phyloP scores from a whole-genome alignment of 2,797 vertebrate genomes.

The Uromys caudimaculatus region DNA sequence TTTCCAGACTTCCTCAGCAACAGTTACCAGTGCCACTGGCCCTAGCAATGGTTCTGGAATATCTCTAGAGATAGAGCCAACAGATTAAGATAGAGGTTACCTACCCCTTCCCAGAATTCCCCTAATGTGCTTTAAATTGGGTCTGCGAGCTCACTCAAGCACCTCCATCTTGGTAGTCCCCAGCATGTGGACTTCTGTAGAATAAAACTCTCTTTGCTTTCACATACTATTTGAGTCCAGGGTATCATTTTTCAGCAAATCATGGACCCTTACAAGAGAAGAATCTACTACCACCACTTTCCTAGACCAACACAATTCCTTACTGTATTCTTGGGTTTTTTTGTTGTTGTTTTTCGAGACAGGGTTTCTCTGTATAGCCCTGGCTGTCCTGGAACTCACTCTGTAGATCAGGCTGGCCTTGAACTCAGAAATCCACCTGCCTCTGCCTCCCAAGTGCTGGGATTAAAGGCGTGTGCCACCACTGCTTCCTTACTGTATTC shows the following conservation, averaged over 20 bases:
- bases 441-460: no score
- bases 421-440: no score
- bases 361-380: no score
- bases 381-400: no score
- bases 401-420: no score
- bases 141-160: not conserved
- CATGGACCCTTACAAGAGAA: not conserved
- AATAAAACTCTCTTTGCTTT: not conserved
- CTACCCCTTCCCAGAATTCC: not conserved
- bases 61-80: not conserved
- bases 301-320: not conserved
- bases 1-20: not conserved
- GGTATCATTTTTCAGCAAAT: not conserved
- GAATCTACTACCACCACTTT: not conserved
- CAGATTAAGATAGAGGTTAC: not conserved
- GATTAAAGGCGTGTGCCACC: no score
- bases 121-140: not conserved
- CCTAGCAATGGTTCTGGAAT: not conserved
- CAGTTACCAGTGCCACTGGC: not conserved
- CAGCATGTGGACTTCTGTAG: not conserved
- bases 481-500: not conserved
- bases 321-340: not conserved
- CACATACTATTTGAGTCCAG: not conserved
- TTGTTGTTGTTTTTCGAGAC: no score
- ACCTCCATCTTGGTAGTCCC: not conserved